Evolutionary conservation across 1,140 invertebrate species (phyloP), one percentile per base, ranked within the genome.

Genomic region (Caenorhabditis latens): DNA sequence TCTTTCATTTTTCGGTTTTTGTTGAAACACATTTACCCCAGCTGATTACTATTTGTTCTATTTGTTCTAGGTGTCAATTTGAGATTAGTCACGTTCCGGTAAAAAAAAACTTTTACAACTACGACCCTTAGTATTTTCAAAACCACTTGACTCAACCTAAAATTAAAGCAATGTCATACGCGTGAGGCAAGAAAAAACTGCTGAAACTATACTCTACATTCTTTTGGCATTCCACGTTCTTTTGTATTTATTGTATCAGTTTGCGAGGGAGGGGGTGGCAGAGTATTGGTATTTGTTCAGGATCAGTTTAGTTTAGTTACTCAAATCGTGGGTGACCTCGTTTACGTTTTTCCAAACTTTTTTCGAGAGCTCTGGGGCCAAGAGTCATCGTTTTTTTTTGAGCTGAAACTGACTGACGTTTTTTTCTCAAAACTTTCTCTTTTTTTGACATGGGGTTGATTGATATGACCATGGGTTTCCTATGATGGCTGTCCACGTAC

Each of bases 301-400:
- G 71, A 79, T 79, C 71, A 43, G 65, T 71, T 46, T 61, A 65
- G 63, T 65, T 65, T 79, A 79, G 71, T 79, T 79, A 79, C 71
- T 79, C 71, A 79, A 79, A 79, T 79, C 46, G 71, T 79, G 46
- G 71, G 71, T 79, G 71, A 79, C 71, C 71, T 79, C 71, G 71
- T 50, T 79, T 79, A 79, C 71, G 46, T 79, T 79, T 53, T 32
- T 13, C 19, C 3, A 79, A 50, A 21, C 11, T 50, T 50, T 50
- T 50, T 24, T 79, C 40, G 43, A 79, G 71, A 79, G 71, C 65
- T 43, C 19, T 46, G 16, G 71, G 43, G n/a, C 71, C 46, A 79
- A 50, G 71, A 79, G 71, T 79, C 71, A 79, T 71, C 40, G 6
- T 24, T 13, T 79, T 43, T 65, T 65, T 24, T 79, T 4, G 61